Evolutionary conservation across 2,797 vertebrate genomes (phyloP).

Genomic region (Sebastes oblongus): DNA sequence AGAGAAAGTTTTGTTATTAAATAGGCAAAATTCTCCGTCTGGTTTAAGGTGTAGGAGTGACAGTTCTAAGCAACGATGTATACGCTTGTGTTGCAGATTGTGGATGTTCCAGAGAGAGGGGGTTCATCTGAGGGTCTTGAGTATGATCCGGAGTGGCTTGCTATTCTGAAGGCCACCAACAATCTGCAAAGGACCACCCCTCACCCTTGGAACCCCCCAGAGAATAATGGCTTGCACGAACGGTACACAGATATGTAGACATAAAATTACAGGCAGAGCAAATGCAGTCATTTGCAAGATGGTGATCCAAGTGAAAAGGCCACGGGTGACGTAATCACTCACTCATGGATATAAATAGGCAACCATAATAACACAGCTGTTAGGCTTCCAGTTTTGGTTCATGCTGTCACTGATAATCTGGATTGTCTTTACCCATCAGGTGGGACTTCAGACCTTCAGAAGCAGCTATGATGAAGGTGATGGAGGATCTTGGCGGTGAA

Average conservation of each 20-base stretch:
- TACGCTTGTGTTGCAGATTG: constrained; percentile 79
- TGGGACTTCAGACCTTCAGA: constrained; percentile 94
- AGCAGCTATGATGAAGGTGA: constrained; percentile 86
- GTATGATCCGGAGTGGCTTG: constrained; percentile 96
- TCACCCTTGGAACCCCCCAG: constrained; percentile 90
- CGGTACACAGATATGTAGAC: constrained; percentile 75
- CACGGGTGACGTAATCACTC: too few species aligned
- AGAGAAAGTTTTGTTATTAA: constrained; percentile 6
- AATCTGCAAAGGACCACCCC: constrained; percentile 85
- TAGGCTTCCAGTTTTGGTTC: not conserved
- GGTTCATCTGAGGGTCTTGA: constrained; percentile 87
- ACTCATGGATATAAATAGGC: too few species aligned
- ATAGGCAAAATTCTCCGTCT: not conserved
- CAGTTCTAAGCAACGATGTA: not conserved
- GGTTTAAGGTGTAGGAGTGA: not conserved
- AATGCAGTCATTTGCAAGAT: not conserved
- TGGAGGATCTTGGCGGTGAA: constrained; percentile 87
- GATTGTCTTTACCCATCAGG: constrained; percentile 72
- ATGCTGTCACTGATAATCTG: not conserved
- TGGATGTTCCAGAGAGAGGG: constrained; percentile 90
- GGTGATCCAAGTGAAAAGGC: too few species aligned
- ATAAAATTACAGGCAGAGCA: not conserved
- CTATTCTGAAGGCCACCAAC: constrained; percentile 91
- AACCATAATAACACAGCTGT: not conserved
- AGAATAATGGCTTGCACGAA: constrained; percentile 90